Conservation (phyloP, 2,888 invertebrate species). For the Dastarcus helophoroides region DNA sequence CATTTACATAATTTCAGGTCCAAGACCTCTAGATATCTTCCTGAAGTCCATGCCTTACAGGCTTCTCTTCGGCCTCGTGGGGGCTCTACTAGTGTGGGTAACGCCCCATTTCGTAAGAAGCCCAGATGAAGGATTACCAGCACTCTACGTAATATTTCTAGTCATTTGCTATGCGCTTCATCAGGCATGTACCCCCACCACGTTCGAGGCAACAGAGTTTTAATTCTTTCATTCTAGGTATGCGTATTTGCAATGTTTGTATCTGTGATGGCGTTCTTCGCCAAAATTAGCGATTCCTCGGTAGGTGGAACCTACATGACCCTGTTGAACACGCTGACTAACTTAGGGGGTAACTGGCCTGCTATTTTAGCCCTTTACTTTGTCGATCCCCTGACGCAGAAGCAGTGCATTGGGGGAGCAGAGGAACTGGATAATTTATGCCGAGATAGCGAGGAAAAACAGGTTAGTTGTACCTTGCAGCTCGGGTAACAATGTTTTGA, state of each 20-base stretch:
- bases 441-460: slow-evolving; percentile 46
- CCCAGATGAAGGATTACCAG: slow-evolving; percentile 48
- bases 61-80: slow-evolving; percentile 72
- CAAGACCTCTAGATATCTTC: slow-evolving; percentile 79
- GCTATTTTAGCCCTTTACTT: slow-evolving; percentile 82
- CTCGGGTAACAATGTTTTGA: too few relatives aligned
- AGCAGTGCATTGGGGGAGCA: slow-evolving; percentile 47
- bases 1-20: slow-evolving; percentile 56
- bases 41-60: slow-evolving; percentile 82
- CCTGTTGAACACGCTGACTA: slow-evolving; percentile 86
- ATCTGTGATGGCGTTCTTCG: slow-evolving; percentile 94
- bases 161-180: slow-evolving; percentile 76
- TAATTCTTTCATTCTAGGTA: slow-evolving; percentile 48
- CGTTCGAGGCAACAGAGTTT: too few relatives aligned
- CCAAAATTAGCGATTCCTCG: slow-evolving; percentile 89
- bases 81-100: slow-evolving; percentile 71
- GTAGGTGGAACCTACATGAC: slow-evolving; percentile 99
- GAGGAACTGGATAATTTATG: slow-evolving; percentile 49
- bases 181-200: slow-evolving; percentile 65
- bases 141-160: slow-evolving; percentile 66
- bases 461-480: too few relatives aligned
- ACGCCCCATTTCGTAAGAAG: slow-evolving; percentile 64
- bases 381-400: slow-evolving; percentile 80
- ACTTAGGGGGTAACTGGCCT: slow-evolving; percentile 98
- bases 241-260: slow-evolving; percentile 95